Conservation (phyloP, 2,888 invertebrate genomes). For the Silvanus unidentatus region DNA sequence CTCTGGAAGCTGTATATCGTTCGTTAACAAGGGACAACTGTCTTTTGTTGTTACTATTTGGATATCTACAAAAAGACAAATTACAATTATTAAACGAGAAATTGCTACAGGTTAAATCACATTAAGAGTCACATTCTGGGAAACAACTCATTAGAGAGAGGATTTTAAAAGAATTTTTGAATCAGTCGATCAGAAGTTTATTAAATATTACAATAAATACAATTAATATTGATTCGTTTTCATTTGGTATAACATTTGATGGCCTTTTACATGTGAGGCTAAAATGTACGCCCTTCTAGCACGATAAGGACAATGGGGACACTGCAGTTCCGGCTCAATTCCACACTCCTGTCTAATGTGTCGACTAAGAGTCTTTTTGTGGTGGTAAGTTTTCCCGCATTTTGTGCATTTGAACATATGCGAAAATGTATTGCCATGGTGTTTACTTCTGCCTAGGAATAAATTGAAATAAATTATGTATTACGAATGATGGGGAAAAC, state of each 20-base stretch:
- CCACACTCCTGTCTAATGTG: constrained; percentile 51
- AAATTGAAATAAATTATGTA: background rate
- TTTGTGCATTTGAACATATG: constrained; percentile 40
- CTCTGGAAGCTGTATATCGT: constrained; percentile 11
- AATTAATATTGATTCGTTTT: constrained; percentile 11
- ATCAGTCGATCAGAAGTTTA: background rate
- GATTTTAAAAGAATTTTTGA: too few relatives aligned
- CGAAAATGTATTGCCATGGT: constrained; percentile 3
- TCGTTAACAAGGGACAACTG: background rate
- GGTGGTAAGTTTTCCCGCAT: constrained; percentile 48
- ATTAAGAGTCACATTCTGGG: too few relatives aligned
- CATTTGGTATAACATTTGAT: constrained; percentile 28
- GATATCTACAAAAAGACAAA: constrained; percentile 1
- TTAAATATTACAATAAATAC: too few relatives aligned
- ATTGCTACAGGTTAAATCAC: background rate
- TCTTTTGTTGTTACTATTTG: background rate
- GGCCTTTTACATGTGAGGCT: constrained; percentile 40
- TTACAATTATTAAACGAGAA: background rate
- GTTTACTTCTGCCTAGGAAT: background rate
- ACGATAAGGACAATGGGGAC: constrained; percentile 67
- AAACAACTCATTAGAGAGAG: too few relatives aligned
- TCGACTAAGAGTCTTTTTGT: constrained; percentile 48
- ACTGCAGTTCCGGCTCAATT: constrained; percentile 63
- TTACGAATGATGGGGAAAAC: constrained; percentile 3
- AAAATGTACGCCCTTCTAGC: constrained; percentile 56